Base-by-base conservation (phyloP, 2,113 vertebrate genomes). In the Phrynosoma platyrhinos region DNA sequence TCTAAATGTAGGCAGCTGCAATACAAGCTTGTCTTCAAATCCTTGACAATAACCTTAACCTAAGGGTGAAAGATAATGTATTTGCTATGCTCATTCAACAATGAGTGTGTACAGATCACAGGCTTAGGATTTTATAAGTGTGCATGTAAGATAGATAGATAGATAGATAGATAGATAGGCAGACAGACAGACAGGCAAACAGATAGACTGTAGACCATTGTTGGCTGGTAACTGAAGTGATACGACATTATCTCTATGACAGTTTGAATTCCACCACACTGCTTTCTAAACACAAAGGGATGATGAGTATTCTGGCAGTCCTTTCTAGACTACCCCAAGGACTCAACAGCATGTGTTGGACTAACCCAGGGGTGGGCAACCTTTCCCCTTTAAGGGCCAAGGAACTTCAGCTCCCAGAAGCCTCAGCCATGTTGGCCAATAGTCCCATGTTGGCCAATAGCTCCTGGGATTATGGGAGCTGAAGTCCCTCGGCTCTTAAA, bases 31-130 rank as follows among this genome's bases (percentile, higher is more conserved):
- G 92, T 96, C 94, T 91, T 95, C 94, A 93, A 93, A 94, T 95
- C 94, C 93, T 95, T 96, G 95, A 95, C 92, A 94, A 93, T 95
- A 92, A 93, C 95, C 94, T 95, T 92, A 91, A 95, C 95, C 95
- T 93, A 86, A 20, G 93, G 95, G 94, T 95, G 95, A 96, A 95
- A 96, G 94, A 95, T 95, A 95, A 95, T 96, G 94, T 93, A 95
- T 92, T 95, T 94, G 94, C 93, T 94, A 89, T 90, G 93, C 92
- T 94, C 94, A 82, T 94, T 95, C 93, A 90, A 77, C 87, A 86
- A 82, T 71, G 92, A 85, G 87, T 91, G 93, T 95, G 91, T 96
- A 91, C 95, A 94, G 92, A 96, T 93, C 95, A 94, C 90, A 95
- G 90, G 83, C 89, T 94, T 85, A 81, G 92, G 89, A 92, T 90